Evolutionary conservation across 2,888 invertebrate genomes (phyloP), one percentile per base, ranked within the genome.

Genomic region (Ectobius pallidus): DNA sequence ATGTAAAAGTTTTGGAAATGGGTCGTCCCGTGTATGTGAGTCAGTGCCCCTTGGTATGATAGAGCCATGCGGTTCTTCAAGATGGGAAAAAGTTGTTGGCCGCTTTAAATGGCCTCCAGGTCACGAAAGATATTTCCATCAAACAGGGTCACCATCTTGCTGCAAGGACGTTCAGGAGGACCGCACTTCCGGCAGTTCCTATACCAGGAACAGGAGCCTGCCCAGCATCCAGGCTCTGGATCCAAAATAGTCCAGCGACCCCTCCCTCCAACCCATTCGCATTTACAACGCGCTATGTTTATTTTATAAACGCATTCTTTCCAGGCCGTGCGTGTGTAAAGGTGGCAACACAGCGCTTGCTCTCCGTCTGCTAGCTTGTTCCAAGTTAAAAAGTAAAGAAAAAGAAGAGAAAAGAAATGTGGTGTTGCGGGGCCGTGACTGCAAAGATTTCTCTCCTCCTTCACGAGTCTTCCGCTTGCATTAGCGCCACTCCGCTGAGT

Each of bases 81-180:
- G 58, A 58, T 30, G 22, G 30, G 27, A 58, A 58, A 58, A 58
- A 58, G 58, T 58, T 58, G 58, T 58, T 58, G 58, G 30, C 58
- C 58, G 58, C 58, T 22, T 58, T 58, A 25, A 58, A 30, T 58
- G 58, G 30, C 58, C 30, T 58, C 14, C 58, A 58, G 58, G 58
- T 58, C 58, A 58, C 27, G 58, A 58, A 25, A 30, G 58, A 58
- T 25, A 58, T 30, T 58, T 58, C 58, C 25, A 14, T 58, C 27
- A 58, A 58, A 58, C 30, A 30, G 58, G 58, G 58, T 58, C 58
- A 58, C 30, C 11, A 22, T 16, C 9, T n/a, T 6, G 1, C 4
- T 3, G 32, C 58, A 58, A 58, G 58, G 58, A 58, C 58, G 58
- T 30, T 55, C 27, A 22, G 3, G 11, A 27, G 16, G 14, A 22